A percentile compares a stretch with the other conserved stretches of the same genome.
phyloP scores from a whole-genome alignment of 64 coral and sea anemone species.

The Stylophora pistillata region DNA sequence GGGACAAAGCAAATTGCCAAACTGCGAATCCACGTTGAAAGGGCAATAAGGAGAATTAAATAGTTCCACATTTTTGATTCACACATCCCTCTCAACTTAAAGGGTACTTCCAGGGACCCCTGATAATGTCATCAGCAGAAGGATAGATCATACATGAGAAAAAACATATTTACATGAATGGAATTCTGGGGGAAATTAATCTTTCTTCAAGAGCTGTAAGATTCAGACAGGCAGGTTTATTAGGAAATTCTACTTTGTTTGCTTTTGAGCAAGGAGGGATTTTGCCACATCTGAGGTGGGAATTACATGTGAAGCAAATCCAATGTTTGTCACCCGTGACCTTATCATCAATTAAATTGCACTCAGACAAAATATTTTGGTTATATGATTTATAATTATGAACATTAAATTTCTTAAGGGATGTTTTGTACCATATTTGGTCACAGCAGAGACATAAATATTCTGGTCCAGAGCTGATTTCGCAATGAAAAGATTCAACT shows the following conservation, averaged over 20 bases:
- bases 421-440: constrained; percentile 59
- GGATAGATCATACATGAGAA: too few species aligned
- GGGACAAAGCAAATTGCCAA: too few species aligned
- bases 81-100: too few species aligned
- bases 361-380: constrained; percentile 32
- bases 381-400: constrained; percentile 41
- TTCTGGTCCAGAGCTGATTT: constrained; percentile 47
- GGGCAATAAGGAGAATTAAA: too few species aligned
- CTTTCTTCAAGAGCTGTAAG: constrained; percentile 27
- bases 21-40: too few species aligned
- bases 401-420: constrained; percentile 29
- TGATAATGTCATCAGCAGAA: too few species aligned
- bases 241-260: constrained; percentile 36
- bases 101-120: too few species aligned
- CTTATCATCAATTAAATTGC: constrained; percentile 28
- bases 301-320: constrained; percentile 23
- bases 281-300: constrained; percentile 17
- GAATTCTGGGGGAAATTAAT: constrained; percentile 34
- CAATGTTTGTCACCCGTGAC: not conserved
- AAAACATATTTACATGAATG: constrained; percentile 6
- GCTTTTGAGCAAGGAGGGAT: constrained; percentile 28
- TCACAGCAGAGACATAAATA: constrained; percentile 39
- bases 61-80: too few species aligned
- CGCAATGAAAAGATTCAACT: constrained; percentile 40
- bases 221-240: constrained; percentile 13